Base-by-base conservation (phyloP, 2,113 vertebrate genomes). In the Hirundichthys speculiger region DNA sequence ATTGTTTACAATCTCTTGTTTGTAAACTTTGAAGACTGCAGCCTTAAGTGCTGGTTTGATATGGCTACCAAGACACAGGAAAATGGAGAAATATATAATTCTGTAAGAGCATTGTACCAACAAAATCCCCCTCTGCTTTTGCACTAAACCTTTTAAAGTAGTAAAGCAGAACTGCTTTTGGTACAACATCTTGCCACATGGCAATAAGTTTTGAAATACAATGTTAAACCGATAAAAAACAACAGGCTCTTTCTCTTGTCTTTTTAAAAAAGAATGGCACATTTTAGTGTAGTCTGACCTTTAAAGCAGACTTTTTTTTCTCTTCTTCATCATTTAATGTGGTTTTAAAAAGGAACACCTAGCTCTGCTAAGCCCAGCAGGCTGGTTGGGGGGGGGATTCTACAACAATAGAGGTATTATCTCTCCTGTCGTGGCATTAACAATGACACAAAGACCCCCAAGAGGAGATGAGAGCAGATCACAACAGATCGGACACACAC, bases 351-450 rank as follows among this genome's bases (percentile, higher is more conserved):
- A 60, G 63, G 52, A 68, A 61, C 18, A 61, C 54, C 60, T 55
- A 60, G 68, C 43, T 39, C 50, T 19, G 78, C 71, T 47, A 63
- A 70, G 49, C 55, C 63, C 43, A 62, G 56, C 52, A 38, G 68
- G 75, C 22, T 58, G 53, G 58, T 56, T 64, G 47, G 62, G 40
- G 52, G 21, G 62, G 75, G 67, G n/a, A 61, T 53, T 73, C 64
- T 63, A 53, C 73, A 84, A 90, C 89, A 89, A 88, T 85, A 59
- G 84, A 66, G 73, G 81, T 79, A 86, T 90, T 89, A 89, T 88
- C 87, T 82, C n/a, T 84, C 73, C 87, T 80, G 86, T 83, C 83
- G 79, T 65, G 84, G 83, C 69, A 73, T 89, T 90, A 89, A 79
- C 81, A 76, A 61, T 67, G 49, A n/a, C 75, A 89, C 75, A 88